phyloP scores from a whole-genome alignment of 2,888 invertebrate genomes.

The Tryphoninae sp. region DNA sequence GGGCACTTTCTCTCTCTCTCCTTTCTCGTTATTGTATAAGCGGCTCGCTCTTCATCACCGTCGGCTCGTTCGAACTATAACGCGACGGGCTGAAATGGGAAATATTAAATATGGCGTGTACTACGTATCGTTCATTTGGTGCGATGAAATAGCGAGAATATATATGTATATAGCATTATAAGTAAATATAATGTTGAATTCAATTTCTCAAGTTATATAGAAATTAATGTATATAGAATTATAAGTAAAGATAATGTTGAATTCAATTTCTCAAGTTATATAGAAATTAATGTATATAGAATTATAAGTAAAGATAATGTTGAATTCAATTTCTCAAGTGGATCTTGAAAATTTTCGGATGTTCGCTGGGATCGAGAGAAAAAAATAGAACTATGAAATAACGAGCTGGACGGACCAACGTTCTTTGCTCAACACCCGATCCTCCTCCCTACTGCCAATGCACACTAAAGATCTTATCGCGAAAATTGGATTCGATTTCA shows the following conservation, averaged over 20 bases:
- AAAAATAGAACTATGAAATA: slow-evolving; percentile 57
- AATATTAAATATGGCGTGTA: slow-evolving; percentile 75
- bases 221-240: too few relatives aligned
- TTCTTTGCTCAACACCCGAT: slow-evolving; percentile 76
- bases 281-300: too few relatives aligned
- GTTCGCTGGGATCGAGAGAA: slow-evolving; percentile 26
- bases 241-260: too few relatives aligned
- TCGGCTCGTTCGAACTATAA: slow-evolving; percentile 47
- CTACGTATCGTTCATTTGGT: slow-evolving; percentile 54
- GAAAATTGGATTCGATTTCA: slow-evolving; percentile 80
- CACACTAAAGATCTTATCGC: slow-evolving; percentile 80
- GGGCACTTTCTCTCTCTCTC: slow-evolving; percentile 33
- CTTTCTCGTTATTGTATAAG: slow-evolving; percentile 37
- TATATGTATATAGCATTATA: neutral
- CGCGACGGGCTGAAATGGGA: slow-evolving; percentile 61
- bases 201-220: too few relatives aligned
- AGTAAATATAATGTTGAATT: neutral
- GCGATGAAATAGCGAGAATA: slow-evolving; percentile 15
- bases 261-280: too few relatives aligned
- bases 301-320: too few relatives aligned
- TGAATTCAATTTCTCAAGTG: neutral
- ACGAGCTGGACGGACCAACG: slow-evolving; percentile 64
- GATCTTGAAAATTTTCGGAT: slow-evolving; percentile 23
- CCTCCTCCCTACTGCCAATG: slow-evolving; percentile 64
- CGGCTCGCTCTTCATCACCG: slow-evolving; percentile 46